Conservation (phyloP, 2,113 vertebrate genomes). For the Elaphurus davidianus region DNA sequence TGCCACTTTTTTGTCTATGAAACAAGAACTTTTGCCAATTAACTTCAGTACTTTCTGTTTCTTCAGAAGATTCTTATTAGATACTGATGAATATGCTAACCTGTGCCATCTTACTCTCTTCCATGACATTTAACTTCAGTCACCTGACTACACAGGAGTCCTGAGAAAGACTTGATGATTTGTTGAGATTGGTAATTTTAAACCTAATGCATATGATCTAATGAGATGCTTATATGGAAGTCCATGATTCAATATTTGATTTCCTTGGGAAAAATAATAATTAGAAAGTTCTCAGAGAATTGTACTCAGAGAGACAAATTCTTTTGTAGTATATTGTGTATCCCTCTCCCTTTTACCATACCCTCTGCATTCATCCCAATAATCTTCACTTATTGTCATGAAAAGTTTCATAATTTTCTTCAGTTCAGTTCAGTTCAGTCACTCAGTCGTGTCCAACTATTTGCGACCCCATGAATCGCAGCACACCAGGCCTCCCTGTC, state of each 20-base stretch:
- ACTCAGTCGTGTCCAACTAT: no score
- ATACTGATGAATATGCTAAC: slow-evolving; percentile 34
- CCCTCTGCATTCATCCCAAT: neutral
- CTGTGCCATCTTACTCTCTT: neutral
- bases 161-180: slow-evolving; percentile 20
- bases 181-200: slow-evolving; percentile 17
- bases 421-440: no score
- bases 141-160: slow-evolving; percentile 8
- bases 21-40: neutral
- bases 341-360: neutral
- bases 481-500: no score
- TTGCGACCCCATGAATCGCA: no score
- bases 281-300: neutral
- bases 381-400: neutral
- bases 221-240: neutral
- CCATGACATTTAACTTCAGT: neutral
- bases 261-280: neutral
- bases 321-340: neutral
- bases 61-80: neutral
- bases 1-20: neutral
- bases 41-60: neutral
- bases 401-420: neutral
- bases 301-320: neutral
- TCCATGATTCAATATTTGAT: neutral
- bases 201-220: neutral